Evolutionary conservation across 2,113 vertebrate genomes (phyloP), one percentile per base, ranked within the genome.

Genomic region (Melanerpes formicivorus): DNA sequence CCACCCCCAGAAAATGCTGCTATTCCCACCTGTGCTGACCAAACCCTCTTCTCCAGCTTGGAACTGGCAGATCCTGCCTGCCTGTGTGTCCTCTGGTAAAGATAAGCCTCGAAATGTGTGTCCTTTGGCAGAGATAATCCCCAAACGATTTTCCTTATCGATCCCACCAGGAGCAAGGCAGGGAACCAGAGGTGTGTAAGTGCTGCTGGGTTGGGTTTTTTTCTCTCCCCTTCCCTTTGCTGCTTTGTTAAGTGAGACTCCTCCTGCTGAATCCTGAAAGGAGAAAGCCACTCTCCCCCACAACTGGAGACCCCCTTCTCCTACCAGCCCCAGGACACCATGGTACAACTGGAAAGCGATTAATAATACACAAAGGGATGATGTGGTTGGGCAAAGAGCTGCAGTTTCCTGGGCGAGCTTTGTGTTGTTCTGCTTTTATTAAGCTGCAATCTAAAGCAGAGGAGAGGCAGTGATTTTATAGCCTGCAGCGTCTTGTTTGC

Each of bases 401-500:
- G 64, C 87, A 11, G 74, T 93, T 96, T 93, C 95, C 93, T 95
- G 75, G 29, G 92, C 88, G 92, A 4, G 13, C 93, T 93, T 1
- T 1, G 6, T 87, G 93, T 74, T 87, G 93, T 74, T 95, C 34
- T 55, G 88, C 97, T 98, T 98, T 97, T 97, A 97, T 98, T 96
- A 97, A 97, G 96, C 96, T 29, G 54, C 90, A 71, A 94, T 96
- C 95, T 93, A 83, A 88, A 95, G 96, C 29, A 6, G 80, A 87
- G 91, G 87, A 96, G 84, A 96, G 87, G 96, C 87, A 97, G 95
- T 78, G 96, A 94, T 95, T 96, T 96, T 93, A 91, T 95, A 97
- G 97, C 97, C 97, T 91, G 92, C 96, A 94, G 97, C 94, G 76
- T 96, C 97, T 97, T 98, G 97, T 98, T 98, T 98, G 98, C 96